Conservation (phyloP, 1,140 invertebrate genomes). For the Cyclina sinensis region DNA sequence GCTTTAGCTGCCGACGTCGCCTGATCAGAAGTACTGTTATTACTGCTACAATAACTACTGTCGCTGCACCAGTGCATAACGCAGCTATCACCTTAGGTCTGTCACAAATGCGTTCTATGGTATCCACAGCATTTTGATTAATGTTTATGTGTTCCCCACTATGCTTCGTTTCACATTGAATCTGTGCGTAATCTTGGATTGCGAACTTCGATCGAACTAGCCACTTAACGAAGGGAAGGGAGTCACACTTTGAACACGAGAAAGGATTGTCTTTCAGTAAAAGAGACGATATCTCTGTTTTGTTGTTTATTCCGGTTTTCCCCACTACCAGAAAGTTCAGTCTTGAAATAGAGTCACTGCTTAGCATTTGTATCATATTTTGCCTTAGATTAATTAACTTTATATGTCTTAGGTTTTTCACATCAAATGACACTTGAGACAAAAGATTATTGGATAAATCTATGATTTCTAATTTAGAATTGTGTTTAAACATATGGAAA, state of each 20-base stretch:
- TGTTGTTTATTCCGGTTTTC: neutral
- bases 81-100: neutral
- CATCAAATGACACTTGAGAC: neutral
- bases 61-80: neutral
- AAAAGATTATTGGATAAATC: neutral
- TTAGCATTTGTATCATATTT: neutral
- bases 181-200: neutral
- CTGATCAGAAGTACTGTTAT: neutral
- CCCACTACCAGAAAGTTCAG: neutral
- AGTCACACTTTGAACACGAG: neutral
- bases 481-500: neutral
- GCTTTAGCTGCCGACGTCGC: too few species aligned
- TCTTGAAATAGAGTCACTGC: neutral
- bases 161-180: neutral
- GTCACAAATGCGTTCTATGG: neutral
- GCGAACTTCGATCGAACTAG: neutral
- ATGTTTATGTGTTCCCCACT: neutral
- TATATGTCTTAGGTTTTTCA: neutral
- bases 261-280: neutral
- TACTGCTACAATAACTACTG: neutral
- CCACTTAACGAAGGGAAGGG: neutral
- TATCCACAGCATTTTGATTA: neutral
- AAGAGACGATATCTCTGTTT: neutral
- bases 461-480: neutral
- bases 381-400: neutral